Conservation (phyloP, 2,113 vertebrate species). For the Illadopsis cleaveri region DNA sequence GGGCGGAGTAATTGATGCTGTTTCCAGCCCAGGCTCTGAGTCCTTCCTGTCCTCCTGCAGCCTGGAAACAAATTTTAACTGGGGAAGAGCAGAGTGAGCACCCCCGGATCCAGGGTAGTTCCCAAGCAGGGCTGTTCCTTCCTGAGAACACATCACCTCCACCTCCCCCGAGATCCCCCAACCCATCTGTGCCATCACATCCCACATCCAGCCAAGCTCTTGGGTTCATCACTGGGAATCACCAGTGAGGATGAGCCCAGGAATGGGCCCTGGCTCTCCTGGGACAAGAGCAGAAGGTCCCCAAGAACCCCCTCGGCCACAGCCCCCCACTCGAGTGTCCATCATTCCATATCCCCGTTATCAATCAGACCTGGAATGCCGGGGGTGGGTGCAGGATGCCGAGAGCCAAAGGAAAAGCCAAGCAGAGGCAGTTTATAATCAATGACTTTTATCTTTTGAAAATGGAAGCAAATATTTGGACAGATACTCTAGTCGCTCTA, state of each 20-base stretch:
- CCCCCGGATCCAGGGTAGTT: background rate
- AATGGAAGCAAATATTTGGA: conserved; percentile 76
- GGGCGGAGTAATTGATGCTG: rapidly evolving
- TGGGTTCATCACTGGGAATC: rapidly evolving
- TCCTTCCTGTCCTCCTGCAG: background rate
- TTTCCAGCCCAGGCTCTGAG: background rate
- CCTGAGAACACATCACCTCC: rapidly evolving
- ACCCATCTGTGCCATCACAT: rapidly evolving
- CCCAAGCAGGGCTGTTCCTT: background rate
- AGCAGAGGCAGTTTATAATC: conserved; percentile 62
- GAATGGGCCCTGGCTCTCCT: rapidly evolving
- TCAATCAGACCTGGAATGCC: background rate
- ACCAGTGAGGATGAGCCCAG: rapidly evolving
- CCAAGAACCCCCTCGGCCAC: background rate
- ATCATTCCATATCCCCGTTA: rapidly evolving
- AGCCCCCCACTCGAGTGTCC: rapidly evolving
- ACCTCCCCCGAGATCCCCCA: background rate
- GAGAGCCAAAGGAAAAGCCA: background rate
- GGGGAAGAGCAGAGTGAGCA: background rate
- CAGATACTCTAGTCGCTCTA: conserved; percentile 73
- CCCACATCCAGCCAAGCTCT: background rate
- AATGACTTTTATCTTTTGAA: conserved; percentile 75
- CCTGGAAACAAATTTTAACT: background rate
- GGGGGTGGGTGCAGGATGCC: rapidly evolving
- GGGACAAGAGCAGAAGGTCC: background rate